These are phyloP conservation scores for Bradynema listronoti DNA, from an alignment of 1,140 invertebrate species.

Conservation along the genomic window DNA sequence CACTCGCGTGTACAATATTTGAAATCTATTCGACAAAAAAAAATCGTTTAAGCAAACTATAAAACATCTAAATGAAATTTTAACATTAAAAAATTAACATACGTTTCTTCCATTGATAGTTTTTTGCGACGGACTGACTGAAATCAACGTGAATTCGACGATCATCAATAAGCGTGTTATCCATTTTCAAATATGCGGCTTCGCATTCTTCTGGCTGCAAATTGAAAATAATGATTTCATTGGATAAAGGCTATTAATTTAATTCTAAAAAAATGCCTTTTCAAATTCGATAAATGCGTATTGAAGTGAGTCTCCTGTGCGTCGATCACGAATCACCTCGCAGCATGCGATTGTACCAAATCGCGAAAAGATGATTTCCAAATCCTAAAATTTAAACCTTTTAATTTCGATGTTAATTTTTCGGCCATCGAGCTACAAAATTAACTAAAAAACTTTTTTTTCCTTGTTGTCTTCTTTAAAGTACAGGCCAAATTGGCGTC, in stretches of 20 bases:
- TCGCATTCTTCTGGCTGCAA: slow-evolving; percentile 75
- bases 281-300: slow-evolving; percentile 99
- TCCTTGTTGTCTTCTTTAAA: too few relatives aligned
- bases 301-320: slow-evolving; percentile 86
- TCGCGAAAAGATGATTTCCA: slow-evolving; percentile 89
- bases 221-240: slow-evolving; percentile 22
- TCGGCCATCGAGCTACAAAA: too few relatives aligned
- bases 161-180: slow-evolving; percentile 97
- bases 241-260: slow-evolving; percentile 3
- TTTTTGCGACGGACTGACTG: slow-evolving; percentile 78
- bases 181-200: slow-evolving; percentile 99
- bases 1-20: neutral
- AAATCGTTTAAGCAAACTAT: neutral
- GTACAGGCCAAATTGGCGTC: too few relatives aligned
- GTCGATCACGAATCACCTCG: slow-evolving; percentile 91
- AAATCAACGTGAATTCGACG: slow-evolving; percentile 98
- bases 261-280: slow-evolving; percentile 62
- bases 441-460: too few relatives aligned
- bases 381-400: slow-evolving; percentile 29
- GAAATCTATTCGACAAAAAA: neutral
- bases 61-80: too few relatives aligned
- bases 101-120: slow-evolving; percentile 46
- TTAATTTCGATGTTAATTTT: too few relatives aligned
- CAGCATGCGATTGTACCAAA: slow-evolving; percentile 89
- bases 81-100: neutral